A percentile compares a stretch with the other conserved stretches of the same genome.
Evolutionary conservation across 2,113 vertebrate species (phyloP).

Genomic region (Burhinus oedicnemus): DNA sequence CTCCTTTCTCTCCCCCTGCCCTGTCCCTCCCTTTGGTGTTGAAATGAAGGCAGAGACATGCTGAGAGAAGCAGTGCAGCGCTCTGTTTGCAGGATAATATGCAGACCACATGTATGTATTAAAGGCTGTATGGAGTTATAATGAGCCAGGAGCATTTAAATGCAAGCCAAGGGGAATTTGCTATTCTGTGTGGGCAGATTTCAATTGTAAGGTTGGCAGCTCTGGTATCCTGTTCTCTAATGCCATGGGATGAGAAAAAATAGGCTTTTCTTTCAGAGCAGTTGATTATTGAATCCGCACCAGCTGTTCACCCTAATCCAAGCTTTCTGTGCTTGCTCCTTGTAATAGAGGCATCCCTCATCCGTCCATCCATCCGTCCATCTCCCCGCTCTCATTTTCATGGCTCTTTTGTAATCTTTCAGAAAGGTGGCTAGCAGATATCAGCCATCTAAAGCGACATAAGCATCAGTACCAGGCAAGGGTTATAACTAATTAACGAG

Average conservation of each 20-base stretch:
- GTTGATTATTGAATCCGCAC: conserved; percentile 62
- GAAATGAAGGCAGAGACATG: conserved; percentile 21
- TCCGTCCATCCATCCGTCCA: neutral
- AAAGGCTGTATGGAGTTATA: conserved; percentile 48
- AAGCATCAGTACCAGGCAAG: neutral
- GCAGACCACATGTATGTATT: conserved; percentile 38
- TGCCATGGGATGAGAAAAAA: conserved; percentile 63
- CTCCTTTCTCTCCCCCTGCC: neutral
- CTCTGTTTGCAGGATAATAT: conserved; percentile 6
- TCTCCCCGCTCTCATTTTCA: neutral
- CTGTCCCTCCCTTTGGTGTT: neutral
- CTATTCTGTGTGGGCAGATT: conserved; percentile 74
- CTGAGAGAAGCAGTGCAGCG: neutral
- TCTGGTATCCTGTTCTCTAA: conserved; percentile 74
- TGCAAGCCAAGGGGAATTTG: conserved; percentile 66
- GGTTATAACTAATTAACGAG: neutral
- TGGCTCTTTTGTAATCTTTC: neutral
- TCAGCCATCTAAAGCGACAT: neutral
- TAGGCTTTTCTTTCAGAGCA: conserved; percentile 65
- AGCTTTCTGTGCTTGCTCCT: conserved; percentile 23
- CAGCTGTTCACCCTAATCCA: conserved; percentile 73
- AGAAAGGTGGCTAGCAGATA: neutral
- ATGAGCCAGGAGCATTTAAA: conserved; percentile 64
- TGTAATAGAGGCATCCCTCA: conserved; percentile 39
- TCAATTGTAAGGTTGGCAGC: conserved; percentile 74